A percentile compares a stretch with the other conserved stretches of the same genome.
Evolutionary conservation across 2,113 vertebrate genomes (phyloP).

Genomic region (Ailuropoda melanoleuca): DNA sequence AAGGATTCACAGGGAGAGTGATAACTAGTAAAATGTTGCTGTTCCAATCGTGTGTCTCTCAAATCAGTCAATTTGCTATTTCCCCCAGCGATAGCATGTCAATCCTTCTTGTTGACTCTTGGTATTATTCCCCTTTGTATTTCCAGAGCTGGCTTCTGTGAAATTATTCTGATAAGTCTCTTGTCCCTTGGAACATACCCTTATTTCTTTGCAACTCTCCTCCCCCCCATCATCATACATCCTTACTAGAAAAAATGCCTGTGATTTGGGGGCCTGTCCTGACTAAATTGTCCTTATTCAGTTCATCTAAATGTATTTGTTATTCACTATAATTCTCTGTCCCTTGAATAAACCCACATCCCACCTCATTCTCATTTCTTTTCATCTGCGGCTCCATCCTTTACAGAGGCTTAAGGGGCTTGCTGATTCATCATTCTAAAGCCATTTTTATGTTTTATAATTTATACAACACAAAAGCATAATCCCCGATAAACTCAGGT

Average conservation of each 20-base stretch:
- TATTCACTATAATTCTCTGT: neutral
- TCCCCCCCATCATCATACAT: neutral
- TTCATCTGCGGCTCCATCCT: neutral
- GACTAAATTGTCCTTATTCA: neutral
- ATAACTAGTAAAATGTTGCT: neutral
- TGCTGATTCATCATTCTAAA: neutral
- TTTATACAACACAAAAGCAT: neutral
- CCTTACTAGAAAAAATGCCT: neutral
- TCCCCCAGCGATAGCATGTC: neutral
- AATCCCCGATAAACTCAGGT: neutral
- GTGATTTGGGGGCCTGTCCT: neutral
- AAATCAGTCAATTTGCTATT: neutral
- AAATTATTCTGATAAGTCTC: neutral
- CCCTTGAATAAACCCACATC: neutral
- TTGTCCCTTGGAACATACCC: neutral
- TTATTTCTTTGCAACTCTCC: neutral
- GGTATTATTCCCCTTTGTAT: slow-evolving; percentile 2
- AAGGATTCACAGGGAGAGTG: neutral
- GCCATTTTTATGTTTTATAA: slow-evolving; percentile 14
- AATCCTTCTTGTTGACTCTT: neutral
- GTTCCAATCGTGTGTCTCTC: neutral
- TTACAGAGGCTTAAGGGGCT: neutral
- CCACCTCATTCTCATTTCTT: neutral
- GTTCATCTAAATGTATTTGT: neutral
- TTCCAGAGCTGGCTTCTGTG: neutral